Conservation (phyloP, 2,797 vertebrate species). For the Pseudocheirus occidentalis region DNA sequence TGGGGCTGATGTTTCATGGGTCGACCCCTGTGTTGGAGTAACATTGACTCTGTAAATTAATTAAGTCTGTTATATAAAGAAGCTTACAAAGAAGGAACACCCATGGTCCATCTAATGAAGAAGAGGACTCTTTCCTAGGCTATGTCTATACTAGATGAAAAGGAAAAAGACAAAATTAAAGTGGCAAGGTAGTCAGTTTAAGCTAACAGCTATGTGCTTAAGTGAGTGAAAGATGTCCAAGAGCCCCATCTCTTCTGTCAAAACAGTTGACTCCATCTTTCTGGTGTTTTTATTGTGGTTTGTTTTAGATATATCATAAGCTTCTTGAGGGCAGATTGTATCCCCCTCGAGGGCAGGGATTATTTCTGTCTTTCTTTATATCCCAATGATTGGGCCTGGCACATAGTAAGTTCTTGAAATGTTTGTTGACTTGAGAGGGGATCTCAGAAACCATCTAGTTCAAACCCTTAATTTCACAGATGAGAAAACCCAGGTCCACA, state of each 20-base stretch:
- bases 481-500: slow-evolving; percentile 41
- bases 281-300: not conserved
- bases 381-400: not conserved
- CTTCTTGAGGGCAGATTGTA: not conserved
- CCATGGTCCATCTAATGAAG: not conserved
- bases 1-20: not conserved
- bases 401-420: not conserved
- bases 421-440: not conserved
- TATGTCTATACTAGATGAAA: not conserved
- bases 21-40: not conserved
- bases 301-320: not conserved
- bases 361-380: not conserved
- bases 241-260: not conserved
- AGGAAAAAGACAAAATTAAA: not conserved
- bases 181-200: not conserved
- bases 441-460: not conserved
- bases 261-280: not conserved
- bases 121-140: not conserved
- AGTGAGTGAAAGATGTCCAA: not conserved
- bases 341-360: not conserved
- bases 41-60: not conserved
- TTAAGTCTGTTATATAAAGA: not conserved
- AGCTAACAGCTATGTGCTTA: not conserved
- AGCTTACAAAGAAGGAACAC: not conserved
- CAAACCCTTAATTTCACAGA: not conserved